Base-by-base conservation (phyloP, 2,113 vertebrate species). In the Todiramphus saurophagus region DNA sequence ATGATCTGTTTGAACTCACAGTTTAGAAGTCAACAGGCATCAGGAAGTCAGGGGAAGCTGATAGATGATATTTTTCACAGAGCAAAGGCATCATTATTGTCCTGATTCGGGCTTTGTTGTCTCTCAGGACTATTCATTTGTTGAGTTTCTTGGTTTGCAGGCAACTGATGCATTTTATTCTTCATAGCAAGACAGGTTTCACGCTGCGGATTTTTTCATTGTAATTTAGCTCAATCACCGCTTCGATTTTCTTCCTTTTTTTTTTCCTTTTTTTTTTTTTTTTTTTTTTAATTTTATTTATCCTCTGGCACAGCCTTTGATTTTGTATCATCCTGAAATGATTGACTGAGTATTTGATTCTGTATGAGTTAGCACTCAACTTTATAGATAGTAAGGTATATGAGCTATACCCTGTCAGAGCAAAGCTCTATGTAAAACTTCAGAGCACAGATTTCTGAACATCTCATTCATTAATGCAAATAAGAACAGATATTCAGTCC, bases 231-330 rank as follows among this genome's bases (percentile, higher is more conserved):
- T 51, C 7, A 81, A 20, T n/a, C 11, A 44, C 6, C 2, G 60
- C n/a, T 53, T 28, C 3, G 16, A 43, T 43, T 43, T 43, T 15
- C 43, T 76, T 31, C 27, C 13, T 43, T 73, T 13, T 37, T 12
- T 8, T 4, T 14, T 2, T 7, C 3, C 5, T 2, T 1, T 4
- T 10, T 11, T 12, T 43, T 15, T 83, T 39, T 46, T n/a, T 43
- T 43, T 43, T 5, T 43, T 43, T 43, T 16, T 43, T 43, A 62
- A 39, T 62, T 33, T 10, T 8, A 39, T 58, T 37, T 31, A 43
- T 59, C 79, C 19, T 33, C 17, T 77, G 20, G 1, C 16, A 60
- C 7, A 64, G 59, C n/a, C 13, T 77, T 67, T 56, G 28, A 24
- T 25, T 41, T 89, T n/a, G 4, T 35, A 59, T 30, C 12, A 15